Evolutionary conservation across 2,113 vertebrate species (phyloP).

Genomic region (Acinonyx jubatus): DNA sequence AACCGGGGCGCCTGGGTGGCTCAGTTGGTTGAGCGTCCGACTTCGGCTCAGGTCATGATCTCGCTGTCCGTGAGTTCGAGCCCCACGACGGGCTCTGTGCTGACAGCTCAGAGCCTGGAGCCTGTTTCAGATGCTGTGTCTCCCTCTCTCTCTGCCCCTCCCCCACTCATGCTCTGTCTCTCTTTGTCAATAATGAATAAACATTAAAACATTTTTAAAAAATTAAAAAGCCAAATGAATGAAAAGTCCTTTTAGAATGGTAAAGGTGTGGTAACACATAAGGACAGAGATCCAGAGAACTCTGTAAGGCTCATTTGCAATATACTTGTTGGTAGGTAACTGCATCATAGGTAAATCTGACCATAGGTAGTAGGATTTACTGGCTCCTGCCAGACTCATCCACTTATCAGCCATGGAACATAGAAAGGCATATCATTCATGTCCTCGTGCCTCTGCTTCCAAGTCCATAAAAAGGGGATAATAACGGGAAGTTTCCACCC

Average conservation of each 20-base stretch:
- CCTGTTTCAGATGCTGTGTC: no score
- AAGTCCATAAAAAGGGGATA: not conserved
- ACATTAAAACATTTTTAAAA: no score
- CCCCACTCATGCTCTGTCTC: no score
- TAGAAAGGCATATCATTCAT: not conserved
- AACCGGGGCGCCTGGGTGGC: not conserved
- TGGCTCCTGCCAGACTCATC: not conserved
- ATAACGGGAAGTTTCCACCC: not conserved
- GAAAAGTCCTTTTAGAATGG: not conserved
- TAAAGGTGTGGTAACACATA: not conserved
- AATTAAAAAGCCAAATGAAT: not conserved
- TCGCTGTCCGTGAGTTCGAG: accelerated
- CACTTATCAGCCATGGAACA: not conserved
- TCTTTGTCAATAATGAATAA: no score
- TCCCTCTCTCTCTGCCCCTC: no score
- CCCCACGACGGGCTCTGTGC: no score
- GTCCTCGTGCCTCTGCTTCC: not conserved
- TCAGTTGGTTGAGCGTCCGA: no score
- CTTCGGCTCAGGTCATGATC: no score
- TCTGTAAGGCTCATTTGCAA: not conserved
- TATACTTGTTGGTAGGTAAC: not conserved
- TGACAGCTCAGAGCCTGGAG: no score
- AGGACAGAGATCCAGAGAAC: not conserved
- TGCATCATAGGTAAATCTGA: not conserved
- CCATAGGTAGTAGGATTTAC: not conserved